Base-by-base conservation (phyloP, 2,797 vertebrate species). In the Danio tinwini region DNA sequence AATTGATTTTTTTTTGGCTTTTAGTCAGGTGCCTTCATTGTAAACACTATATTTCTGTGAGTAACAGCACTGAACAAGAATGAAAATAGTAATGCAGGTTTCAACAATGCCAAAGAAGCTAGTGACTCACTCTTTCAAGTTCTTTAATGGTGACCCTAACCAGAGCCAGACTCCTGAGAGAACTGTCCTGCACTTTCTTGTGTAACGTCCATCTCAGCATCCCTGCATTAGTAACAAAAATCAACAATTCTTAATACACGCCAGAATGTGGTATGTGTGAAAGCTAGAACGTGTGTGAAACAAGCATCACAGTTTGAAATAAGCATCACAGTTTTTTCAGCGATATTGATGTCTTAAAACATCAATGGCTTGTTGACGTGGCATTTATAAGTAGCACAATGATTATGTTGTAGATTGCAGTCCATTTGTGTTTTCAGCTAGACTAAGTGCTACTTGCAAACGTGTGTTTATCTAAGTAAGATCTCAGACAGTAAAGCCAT, bases 181-280 rank as follows among this genome's bases (percentile, higher is more conserved):
- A 96, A 70, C 94, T 95, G 75, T 95, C 92, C 67, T 95, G 94
- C 0, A 95, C 93, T 84, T 96, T 98, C 88, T 96, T 98, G 64
- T 99, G 96, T 81, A 99, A 90, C 0, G 97, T 97, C 97, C 97
- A 99, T 81, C 97, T 93, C 89, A 97, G 90, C 95, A 98, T 97
- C 77, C 97, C 97, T 98, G 86, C 5, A 86, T 58, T 82, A 53
- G 8, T 74, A 70, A 82, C 64, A 81, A 49, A 75, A 64, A 81
- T 12, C 52, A 49, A 69, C 58, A 59, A 64, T 63, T 74, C 77
- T 40, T 87, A 50, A 59, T 29, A 29, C 29, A 29, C 29, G 29
- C 29, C 29, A 29, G 29, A 29, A 29, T 29, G 29, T 29, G 29
- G 1, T 29, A 29, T 29, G 1, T 29, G 29, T 29, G 29, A 29